These are phyloP conservation scores for Plectrocnemia conspersa DNA, from an alignment of 1,140 invertebrate species.

Conservation along the genomic window DNA sequence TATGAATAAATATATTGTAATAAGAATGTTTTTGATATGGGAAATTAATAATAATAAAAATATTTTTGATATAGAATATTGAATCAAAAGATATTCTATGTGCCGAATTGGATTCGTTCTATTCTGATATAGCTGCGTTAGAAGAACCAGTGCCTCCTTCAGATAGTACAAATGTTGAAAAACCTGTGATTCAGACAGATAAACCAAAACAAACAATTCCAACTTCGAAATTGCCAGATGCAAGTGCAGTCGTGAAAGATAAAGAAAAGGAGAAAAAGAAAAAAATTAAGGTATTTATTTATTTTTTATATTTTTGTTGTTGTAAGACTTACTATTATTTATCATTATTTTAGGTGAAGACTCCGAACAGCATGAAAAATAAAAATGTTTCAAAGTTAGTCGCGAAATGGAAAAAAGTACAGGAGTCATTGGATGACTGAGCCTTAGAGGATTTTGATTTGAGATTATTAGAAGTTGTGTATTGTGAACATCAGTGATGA, in stretches of 20 bases:
- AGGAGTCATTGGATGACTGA: constrained; percentile 26
- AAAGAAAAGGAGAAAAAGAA: constrained; percentile 26
- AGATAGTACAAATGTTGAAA: not conserved
- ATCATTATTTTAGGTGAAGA: constrained; percentile 27
- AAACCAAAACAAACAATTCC: not conserved
- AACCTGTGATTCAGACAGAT: not conserved
- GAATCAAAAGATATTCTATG: constrained; percentile 14
- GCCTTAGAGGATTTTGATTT: no score
- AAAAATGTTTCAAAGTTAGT: constrained; percentile 29
- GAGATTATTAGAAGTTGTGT: no score
- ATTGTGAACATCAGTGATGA: no score
- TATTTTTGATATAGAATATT: not conserved
- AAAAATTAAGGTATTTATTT: constrained; percentile 16
- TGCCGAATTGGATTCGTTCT: constrained; percentile 29
- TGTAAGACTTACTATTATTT: constrained; percentile 4
- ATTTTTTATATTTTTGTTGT: constrained; percentile 4
- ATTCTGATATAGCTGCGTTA: constrained; percentile 29
- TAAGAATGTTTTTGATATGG: not conserved
- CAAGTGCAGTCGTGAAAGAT: constrained; percentile 10
- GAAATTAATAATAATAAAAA: no score
- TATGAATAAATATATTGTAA: not conserved
- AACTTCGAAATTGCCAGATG: not conserved
- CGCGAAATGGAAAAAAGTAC: constrained; percentile 34
- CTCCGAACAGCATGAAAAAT: constrained; percentile 23
- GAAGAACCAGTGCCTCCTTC: constrained; percentile 7